Percentiles rank a stretch among this genome's conserved stretches.
These are phyloP conservation scores for Pardosa pseudoannulata DNA, from an alignment of 2,888 invertebrate genomes.

Conservation along the genomic window DNA sequence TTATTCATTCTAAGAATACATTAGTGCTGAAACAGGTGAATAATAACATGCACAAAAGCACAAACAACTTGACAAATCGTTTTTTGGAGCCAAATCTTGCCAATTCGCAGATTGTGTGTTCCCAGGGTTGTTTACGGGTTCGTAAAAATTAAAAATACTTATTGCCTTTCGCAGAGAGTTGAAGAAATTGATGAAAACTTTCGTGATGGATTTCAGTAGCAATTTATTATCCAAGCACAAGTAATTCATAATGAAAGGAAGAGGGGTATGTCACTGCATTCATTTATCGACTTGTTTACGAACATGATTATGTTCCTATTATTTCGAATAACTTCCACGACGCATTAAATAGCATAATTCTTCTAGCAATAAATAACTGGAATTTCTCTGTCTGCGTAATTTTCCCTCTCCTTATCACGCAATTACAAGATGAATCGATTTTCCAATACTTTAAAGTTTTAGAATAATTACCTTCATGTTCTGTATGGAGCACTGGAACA, in stretches of 20 bases:
- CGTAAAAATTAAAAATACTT: no score
- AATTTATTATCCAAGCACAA: slow-evolving; percentile 3
- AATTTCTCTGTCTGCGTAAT: background rate
- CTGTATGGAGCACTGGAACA: background rate
- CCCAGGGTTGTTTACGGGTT: no score
- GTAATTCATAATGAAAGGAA: background rate
- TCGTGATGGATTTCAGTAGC: background rate
- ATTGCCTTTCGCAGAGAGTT: no score
- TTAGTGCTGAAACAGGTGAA: no score
- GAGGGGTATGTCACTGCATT: background rate
- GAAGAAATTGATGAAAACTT: no score
- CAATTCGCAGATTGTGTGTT: no score
- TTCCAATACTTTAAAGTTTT: slow-evolving; percentile 4
- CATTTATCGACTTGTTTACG: slow-evolving; percentile 1
- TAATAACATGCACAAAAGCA: no score
- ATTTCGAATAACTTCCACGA: background rate
- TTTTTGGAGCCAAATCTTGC: no score
- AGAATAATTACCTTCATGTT: background rate
- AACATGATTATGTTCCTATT: background rate
- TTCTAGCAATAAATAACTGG: background rate
- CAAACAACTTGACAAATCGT: no score
- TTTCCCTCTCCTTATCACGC: background rate
- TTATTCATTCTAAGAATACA: no score
- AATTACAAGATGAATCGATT: background rate
- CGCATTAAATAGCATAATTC: background rate